These are phyloP conservation scores for Cerastoderma edule DNA, from an alignment of 2,888 invertebrate species.

Conservation along the genomic window DNA sequence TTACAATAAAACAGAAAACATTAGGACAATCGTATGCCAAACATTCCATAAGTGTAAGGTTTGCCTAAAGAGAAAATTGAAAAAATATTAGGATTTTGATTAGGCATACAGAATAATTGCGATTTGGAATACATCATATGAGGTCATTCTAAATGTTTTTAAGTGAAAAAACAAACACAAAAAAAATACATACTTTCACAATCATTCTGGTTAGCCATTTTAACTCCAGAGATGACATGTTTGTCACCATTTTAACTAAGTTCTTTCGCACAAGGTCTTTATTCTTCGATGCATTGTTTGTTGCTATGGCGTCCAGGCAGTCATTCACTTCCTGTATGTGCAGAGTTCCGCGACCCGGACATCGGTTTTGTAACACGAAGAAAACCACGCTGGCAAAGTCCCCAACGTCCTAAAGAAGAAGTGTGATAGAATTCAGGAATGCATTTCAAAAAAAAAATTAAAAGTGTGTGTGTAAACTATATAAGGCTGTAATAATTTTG, in stretches of 20 bases:
- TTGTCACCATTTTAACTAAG: constrained; percentile 88
- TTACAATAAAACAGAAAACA: too few relatives aligned
- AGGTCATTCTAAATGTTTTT: too few relatives aligned
- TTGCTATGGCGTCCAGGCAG: constrained; percentile 90
- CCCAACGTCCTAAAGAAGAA: constrained; percentile 85
- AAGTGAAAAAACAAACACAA: constrained; percentile 4
- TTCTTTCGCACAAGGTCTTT: constrained; percentile 85
- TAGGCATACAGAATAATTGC: too few relatives aligned
- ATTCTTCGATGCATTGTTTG: constrained; percentile 86
- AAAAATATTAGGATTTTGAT: too few relatives aligned
- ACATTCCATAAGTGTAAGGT: too few relatives aligned
- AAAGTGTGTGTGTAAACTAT: too few relatives aligned
- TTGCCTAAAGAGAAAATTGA: too few relatives aligned
- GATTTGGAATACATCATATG: too few relatives aligned
- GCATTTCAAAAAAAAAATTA: too few relatives aligned
- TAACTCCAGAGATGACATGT: constrained; percentile 90
- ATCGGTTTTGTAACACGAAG: constrained; percentile 87
- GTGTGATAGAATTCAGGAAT: too few relatives aligned
- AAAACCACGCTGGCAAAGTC: constrained; percentile 94
- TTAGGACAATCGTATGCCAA: too few relatives aligned
- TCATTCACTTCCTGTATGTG: constrained; percentile 90
- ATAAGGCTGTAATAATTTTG: too few relatives aligned
- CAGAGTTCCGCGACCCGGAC: constrained; percentile 85
- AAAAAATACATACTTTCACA: constrained; percentile 88
- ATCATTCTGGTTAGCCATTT: constrained; percentile 96